Evolutionary conservation across 2,113 vertebrate species (phyloP), one percentile per base, ranked within the genome.

Genomic region (Pavo muticus): DNA sequence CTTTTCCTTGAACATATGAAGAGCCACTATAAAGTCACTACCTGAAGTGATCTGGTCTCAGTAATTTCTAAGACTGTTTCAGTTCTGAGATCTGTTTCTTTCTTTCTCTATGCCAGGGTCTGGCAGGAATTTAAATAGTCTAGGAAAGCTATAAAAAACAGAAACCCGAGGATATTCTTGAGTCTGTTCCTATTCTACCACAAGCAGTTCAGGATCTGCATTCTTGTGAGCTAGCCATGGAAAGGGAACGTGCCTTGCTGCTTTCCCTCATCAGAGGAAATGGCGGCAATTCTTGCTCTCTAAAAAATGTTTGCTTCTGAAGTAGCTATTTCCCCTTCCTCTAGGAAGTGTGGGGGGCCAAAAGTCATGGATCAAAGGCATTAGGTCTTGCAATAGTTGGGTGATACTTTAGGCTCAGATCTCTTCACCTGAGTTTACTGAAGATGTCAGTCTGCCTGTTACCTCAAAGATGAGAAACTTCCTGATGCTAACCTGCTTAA

Each of bases 221-320:
- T 23, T 64, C 6, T 48, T 4, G 5, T 15, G 47, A 64, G 21
- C 50, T 84, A 57, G 17, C 8, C 0, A 0, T 54, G 64, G 29
- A 24, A 64, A 59, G 24, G n/a, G 3, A 2, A 37, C 0, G 1
- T 52, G 37, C 25, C 17, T 59, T 61, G 60, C 27, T 1, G 4
- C 27, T 24, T 74, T 45, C 10, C 10, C 1, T 4, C 17, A 60
- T 65, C 44, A 52, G 30, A 57, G 30, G 44, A 21, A 69, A 21
- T 0, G 0, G 23, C 0, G 0, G 23, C 27, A 65, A 19, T 23
- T 77, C n/a, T 86, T 3, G 2, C 30, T 73, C 45, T 30, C 70
- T 74, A 15, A 48, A 65, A 12, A 42, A 57, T 27, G 5, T 72
- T 68, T 30, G 5, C 63, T 68, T 29, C 27, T 78, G 8, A 21